These are phyloP conservation scores for Echinops telfairi DNA, from an alignment of 2,113 vertebrate species.

Conservation along the genomic window DNA sequence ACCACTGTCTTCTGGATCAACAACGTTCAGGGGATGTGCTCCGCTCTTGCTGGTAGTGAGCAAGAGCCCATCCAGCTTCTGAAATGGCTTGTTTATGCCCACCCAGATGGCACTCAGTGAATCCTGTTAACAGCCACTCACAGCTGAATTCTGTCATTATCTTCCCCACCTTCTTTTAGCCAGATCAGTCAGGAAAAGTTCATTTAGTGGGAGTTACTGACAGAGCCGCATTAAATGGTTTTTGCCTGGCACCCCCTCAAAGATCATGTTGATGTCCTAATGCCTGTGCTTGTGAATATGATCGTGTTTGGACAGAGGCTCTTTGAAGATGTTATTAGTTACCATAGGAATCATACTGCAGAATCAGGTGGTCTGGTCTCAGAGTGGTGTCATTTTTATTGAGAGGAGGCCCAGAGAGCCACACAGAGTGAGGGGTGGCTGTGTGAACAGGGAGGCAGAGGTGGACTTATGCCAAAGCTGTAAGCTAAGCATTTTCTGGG, in stretches of 20 bases:
- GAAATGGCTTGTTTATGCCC: no score
- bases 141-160: no score
- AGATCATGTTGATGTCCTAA: background rate
- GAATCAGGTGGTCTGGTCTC: background rate
- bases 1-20: no score
- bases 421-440: background rate
- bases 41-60: no score
- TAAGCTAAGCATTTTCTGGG: background rate
- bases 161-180: no score
- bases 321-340: background rate
- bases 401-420: background rate
- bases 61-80: no score
- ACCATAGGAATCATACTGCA: background rate
- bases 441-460: background rate
- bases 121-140: no score
- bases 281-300: background rate
- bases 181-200: no score
- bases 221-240: no score
- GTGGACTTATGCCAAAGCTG: background rate
- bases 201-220: no score
- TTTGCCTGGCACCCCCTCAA: background rate
- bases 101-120: no score
- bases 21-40: no score
- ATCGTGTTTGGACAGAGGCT: background rate
- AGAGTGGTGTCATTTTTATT: background rate